These are phyloP conservation scores for Probosciger aterrimus DNA, from an alignment of 2,113 vertebrate genomes.

Conservation along the genomic window DNA sequence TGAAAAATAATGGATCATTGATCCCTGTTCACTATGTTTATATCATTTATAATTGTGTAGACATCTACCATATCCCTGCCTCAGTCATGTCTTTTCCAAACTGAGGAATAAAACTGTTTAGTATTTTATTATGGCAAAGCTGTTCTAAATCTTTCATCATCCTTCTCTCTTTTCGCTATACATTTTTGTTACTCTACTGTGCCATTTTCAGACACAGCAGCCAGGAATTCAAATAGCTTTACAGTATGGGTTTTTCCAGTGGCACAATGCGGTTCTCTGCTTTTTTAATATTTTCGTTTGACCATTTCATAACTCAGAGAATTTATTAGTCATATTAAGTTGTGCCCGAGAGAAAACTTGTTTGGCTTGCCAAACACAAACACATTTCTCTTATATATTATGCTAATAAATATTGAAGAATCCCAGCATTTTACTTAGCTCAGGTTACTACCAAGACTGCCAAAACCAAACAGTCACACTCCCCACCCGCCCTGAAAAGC, in stretches of 20 bases:
- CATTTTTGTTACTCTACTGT: neutral
- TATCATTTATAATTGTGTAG: neutral
- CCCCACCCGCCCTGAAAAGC: neutral
- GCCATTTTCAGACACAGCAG: neutral
- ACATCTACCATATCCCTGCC: neutral
- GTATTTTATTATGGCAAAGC: neutral
- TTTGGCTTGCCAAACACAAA: neutral
- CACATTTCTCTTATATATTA: neutral
- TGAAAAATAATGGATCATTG: slow-evolving; percentile 18
- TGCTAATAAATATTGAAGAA: neutral
- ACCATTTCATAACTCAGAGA: neutral
- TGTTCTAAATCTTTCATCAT: neutral
- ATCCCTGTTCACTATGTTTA: neutral
- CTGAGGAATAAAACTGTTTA: neutral
- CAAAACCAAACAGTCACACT: neutral
- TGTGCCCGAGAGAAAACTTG: neutral
- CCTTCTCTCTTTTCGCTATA: neutral
- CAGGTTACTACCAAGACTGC: neutral
- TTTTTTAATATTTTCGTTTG: neutral
- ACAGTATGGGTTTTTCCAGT: neutral
- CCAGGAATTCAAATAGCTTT: neutral
- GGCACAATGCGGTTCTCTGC: neutral
- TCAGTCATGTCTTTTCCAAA: neutral
- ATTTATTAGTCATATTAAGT: slow-evolving; percentile 10
- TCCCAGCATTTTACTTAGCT: neutral